Evolutionary conservation across 2,113 vertebrate genomes (phyloP), one percentile per base, ranked within the genome.

Genomic region (Gadus chalcogrammus): DNA sequence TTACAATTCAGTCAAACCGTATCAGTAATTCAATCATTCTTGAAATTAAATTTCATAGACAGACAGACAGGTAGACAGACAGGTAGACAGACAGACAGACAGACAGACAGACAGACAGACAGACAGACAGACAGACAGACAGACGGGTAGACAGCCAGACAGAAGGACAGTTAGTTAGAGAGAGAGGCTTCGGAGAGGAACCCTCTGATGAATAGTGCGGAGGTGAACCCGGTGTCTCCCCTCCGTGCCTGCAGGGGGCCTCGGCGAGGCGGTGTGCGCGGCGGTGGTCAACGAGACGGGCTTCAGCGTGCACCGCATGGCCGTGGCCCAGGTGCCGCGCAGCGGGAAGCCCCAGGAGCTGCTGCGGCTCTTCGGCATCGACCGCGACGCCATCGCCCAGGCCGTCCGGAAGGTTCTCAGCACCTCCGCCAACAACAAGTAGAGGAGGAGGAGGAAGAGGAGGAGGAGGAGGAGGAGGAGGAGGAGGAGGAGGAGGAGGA

Each of bases 201-300:
- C 42, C 42, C 42, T 48, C 8, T 48, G 42, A 48, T 48, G 2
- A 59, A 16, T 8, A 4, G n/a, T 59, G 56, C 12, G 9, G 5
- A n/a, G n/a, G 3, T n/a, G 1, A 59, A 15, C 56, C 8, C 3
- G 7, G 9, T 24, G 20, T 22, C 6, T 12, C 60, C 18, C 60
- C 20, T 18, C 35, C 58, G 15, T 17, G 48, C 59, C 56, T 68
- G 4, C 80, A 96, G 94, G 94, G 68, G 94, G 95, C 70, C 82
- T 95, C 1, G 94, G 95, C 0, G 95, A 96, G 82, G 94, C 94
- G 0, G 91, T 95, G 20, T 88, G 92, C 69, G 89, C 93, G 0
- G 93, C 89, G 0, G 88, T 96, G 20, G 91, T 91, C 1, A 87
- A 85, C 52, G 94, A 95, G 79, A 89, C 88, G 1, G 88, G 86